These are phyloP conservation scores for Samia ricini DNA, from an alignment of 1,140 invertebrate species.

Conservation along the genomic window DNA sequence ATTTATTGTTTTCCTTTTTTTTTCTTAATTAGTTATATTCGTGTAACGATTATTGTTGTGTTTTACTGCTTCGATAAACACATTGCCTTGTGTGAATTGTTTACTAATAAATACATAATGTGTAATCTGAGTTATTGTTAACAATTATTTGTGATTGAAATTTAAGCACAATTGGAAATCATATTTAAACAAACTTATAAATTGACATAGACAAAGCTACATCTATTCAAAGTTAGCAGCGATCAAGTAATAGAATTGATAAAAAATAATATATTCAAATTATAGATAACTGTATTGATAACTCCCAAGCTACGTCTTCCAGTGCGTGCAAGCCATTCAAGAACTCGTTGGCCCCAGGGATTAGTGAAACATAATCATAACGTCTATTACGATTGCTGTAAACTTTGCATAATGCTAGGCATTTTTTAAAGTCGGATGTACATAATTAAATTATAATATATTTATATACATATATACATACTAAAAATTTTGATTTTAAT, in stretches of 20 bases:
- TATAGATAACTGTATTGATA: too few relatives aligned
- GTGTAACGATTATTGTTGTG: conserved; percentile 37
- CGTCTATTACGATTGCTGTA: not conserved
- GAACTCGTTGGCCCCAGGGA: too few relatives aligned
- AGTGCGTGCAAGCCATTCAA: too few relatives aligned
- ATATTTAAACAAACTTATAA: not conserved
- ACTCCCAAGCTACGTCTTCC: too few relatives aligned
- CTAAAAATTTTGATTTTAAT: conserved; percentile 27
- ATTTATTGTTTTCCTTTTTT: not conserved
- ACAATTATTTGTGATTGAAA: not conserved
- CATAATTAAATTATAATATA: conserved; percentile 1
- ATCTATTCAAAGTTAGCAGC: not conserved
- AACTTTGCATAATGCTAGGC: not conserved
- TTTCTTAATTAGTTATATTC: conserved; percentile 33
- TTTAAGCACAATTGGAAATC: not conserved
- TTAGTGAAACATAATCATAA: not conserved
- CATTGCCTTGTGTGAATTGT: not conserved
- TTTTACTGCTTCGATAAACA: conserved; percentile 10
- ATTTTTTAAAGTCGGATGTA: not conserved
- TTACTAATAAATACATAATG: not conserved
- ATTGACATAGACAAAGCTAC: not conserved
- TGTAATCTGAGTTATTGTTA: not conserved
- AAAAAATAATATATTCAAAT: too few relatives aligned
- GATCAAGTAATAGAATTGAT: not conserved
- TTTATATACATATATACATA: conserved; percentile 19